Evolutionary conservation across 2,113 vertebrate species (phyloP), one percentile per base, ranked within the genome.

Genomic region (Pelecanoides urinatrix): DNA sequence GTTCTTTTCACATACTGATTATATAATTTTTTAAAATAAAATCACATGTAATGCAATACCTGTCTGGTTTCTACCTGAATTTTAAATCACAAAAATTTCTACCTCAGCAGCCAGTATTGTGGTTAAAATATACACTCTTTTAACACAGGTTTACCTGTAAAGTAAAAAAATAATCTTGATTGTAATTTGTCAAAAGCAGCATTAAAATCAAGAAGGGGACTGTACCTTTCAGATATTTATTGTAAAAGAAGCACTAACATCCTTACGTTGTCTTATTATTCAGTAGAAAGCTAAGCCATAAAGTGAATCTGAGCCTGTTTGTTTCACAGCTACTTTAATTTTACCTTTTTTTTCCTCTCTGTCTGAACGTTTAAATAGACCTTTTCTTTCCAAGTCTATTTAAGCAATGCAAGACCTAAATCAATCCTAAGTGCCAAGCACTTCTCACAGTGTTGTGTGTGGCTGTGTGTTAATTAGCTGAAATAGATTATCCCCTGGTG

Each of bases 401-500:
- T 92, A 97, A 97, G 96, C 27, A 6, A 50, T 32, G 44, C 79
- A 79, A 97, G 88, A 97, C 91, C 92, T 98, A 89, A 98, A 98
- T 97, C 97, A 98, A 56, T 97, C 95, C 95, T 97, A 97, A 97
- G 92, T 95, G 94, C 93, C 97, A 98, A 95, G 83, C 90, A 76
- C 93, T 97, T 97, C 92, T 96, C 91, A 93, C 83, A 78, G 74
- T 59, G 53, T 82, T 90, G 92, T 50, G 47, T 91, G 59, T 76
- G 88, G 77, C 93, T 96, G 76, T 85, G 91, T 98, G 96, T 97
- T 98, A 98, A 98, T 98, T 98, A 98, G 97, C 96, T 96, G 93
- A 94, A 97, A 97, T 97, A 98, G 97, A 98, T 98, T 97, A 97
- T 97, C 96, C 97, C 97, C 97, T 49, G 84, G 96, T 97, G 97